A percentile compares a stretch with the other conserved stretches of the same genome.
Conservation (phyloP, 1,140 invertebrate species). For the Ptiloglossa arizonensis region DNA sequence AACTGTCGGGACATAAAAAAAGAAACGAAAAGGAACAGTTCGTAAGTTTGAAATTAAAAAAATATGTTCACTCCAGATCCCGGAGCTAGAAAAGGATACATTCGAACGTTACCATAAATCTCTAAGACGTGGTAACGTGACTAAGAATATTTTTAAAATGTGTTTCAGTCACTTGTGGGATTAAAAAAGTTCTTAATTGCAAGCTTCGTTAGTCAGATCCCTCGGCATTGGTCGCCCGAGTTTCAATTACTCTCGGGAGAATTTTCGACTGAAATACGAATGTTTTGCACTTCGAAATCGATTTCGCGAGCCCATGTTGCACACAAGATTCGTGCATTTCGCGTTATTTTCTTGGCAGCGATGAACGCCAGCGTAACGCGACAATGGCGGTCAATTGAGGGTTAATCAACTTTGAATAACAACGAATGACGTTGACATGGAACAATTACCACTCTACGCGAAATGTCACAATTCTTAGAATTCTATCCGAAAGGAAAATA, state of each 20-base stretch:
- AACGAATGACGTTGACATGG: neutral
- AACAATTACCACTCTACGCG: neutral
- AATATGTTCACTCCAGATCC: neutral
- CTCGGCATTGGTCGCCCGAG: neutral
- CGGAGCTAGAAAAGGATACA: neutral
- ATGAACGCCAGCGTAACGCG: neutral
- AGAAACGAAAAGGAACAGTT: too few species aligned
- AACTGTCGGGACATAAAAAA: too few species aligned
- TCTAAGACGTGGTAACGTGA: neutral
- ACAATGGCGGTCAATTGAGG: neutral
- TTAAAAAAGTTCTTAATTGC: constrained; percentile 38
- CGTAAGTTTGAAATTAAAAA: neutral
- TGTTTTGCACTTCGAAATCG: neutral
- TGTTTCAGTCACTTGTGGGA: neutral
- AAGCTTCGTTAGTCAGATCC: constrained; percentile 19
- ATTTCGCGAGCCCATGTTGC: constrained; percentile 16
- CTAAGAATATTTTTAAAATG: neutral
- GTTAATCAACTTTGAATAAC: constrained; percentile 7
- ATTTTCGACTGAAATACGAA: constrained; percentile 18
- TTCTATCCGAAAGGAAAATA: neutral
- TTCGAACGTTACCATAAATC: neutral
- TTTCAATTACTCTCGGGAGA: constrained; percentile 1
- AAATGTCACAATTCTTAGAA: neutral
- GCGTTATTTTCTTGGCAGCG: neutral
- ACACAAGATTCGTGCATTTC: neutral